Evolutionary conservation across 1,140 invertebrate genomes (phyloP).

Genomic region (Bombus waltoni): DNA sequence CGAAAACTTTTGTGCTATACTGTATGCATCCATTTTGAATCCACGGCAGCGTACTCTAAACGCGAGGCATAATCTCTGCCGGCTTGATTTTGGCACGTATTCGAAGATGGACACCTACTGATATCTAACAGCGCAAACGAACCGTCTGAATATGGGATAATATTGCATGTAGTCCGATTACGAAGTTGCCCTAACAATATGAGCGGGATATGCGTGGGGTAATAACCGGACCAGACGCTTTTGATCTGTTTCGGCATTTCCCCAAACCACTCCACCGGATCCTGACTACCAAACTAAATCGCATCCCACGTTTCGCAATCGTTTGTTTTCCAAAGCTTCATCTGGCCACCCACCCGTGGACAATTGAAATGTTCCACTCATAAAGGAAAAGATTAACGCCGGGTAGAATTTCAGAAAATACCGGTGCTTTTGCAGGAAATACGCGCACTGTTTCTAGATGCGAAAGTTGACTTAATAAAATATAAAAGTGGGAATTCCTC

Average conservation of each 20-base stretch:
- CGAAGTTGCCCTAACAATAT: conserved; percentile 34
- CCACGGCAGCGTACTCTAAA: conserved; percentile 19
- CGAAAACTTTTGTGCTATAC: neutral
- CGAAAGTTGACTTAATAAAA: no score
- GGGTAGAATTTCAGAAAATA: neutral
- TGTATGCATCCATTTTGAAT: neutral
- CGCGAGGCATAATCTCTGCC: conserved; percentile 20
- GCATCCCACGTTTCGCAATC: neutral
- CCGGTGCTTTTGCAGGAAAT: no score
- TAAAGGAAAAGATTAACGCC: no score
- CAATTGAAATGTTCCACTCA: neutral
- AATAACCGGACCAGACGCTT: neutral
- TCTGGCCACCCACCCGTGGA: neutral
- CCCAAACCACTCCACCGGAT: neutral
- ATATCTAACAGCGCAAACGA: conserved; percentile 31
- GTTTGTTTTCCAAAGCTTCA: neutral
- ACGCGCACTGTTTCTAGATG: no score
- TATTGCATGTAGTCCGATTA: conserved; percentile 30
- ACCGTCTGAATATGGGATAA: conserved; percentile 34
- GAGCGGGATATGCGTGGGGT: neutral
- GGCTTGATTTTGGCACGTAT: conserved; percentile 43
- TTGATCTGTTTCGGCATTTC: conserved; percentile 7
- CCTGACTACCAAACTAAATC: neutral
- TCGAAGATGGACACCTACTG: conserved; percentile 29
- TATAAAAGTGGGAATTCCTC: no score